Conservation (phyloP, 92 coral and sea anemone genomes). For the Anthopleura xanthogrammica region DNA sequence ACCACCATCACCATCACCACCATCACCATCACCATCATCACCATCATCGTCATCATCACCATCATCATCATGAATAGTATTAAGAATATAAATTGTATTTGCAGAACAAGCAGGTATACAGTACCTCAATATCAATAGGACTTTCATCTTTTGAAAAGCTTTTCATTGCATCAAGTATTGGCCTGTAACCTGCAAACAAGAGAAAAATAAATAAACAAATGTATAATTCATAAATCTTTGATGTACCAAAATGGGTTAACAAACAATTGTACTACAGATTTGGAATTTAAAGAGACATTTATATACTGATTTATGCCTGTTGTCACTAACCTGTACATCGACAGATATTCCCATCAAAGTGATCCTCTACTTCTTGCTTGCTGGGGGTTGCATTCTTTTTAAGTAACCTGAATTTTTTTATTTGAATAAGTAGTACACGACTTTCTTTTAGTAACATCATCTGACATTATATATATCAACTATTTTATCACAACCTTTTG, state of each 20-base stretch:
- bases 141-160: slow-evolving; percentile 72
- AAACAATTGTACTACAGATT: neutral
- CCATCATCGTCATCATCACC: no score
- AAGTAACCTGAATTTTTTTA: slow-evolving; percentile 46
- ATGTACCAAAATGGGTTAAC: no score
- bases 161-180: slow-evolving; percentile 97
- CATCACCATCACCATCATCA: neutral
- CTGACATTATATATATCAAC: neutral
- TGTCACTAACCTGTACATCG: slow-evolving; percentile 80
- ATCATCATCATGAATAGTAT: no score
- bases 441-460: neutral
- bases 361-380: slow-evolving; percentile 82
- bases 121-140: slow-evolving; percentile 90
- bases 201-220: neutral
- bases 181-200: slow-evolving; percentile 70
- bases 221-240: no score
- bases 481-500: no score
- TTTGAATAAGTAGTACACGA: neutral
- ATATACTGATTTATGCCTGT: neutral
- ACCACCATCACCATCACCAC: neutral
- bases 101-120: neutral
- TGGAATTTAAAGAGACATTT: neutral
- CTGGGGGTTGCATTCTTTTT: slow-evolving; percentile 59
- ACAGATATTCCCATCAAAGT: slow-evolving; percentile 91
- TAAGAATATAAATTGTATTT: no score